These are phyloP conservation scores for Drosophila falleni DNA, from an alignment of 2,888 invertebrate genomes.

Conservation along the genomic window DNA sequence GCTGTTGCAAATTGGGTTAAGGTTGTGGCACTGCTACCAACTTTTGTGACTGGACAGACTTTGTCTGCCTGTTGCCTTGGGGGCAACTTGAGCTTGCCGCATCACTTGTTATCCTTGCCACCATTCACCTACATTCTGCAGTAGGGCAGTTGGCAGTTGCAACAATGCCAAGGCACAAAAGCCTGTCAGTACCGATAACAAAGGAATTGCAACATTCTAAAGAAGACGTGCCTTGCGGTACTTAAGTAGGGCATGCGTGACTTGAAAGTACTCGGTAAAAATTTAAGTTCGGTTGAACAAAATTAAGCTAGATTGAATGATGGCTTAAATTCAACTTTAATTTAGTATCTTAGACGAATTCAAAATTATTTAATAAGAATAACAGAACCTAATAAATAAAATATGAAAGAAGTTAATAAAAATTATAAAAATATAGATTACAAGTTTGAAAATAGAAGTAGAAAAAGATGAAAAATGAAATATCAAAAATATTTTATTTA, in stretches of 20 bases:
- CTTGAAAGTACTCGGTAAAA: constrained; percentile 3
- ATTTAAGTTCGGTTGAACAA: not conserved
- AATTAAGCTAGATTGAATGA: not conserved
- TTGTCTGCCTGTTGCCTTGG: constrained; percentile 18
- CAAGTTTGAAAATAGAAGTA: no score
- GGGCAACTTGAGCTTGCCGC: constrained; percentile 41
- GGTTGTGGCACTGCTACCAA: constrained; percentile 49
- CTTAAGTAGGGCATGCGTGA: not conserved
- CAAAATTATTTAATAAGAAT: no score
- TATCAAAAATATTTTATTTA: not conserved
- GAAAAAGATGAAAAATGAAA: no score
- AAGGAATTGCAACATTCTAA: constrained; percentile 57
- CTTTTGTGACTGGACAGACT: constrained; percentile 9
- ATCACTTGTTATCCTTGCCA: constrained; percentile 28
- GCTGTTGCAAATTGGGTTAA: constrained; percentile 68
- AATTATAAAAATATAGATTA: no score
- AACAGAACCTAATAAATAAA: no score
- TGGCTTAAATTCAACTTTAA: not conserved
- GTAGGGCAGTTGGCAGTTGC: constrained; percentile 4
- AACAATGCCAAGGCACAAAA: constrained; percentile 59
- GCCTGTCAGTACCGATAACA: constrained; percentile 54
- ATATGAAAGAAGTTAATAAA: no score
- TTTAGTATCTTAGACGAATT: not conserved
- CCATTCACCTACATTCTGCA: constrained; percentile 37
- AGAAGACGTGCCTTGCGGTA: constrained; percentile 30